Base-by-base conservation (phyloP, 2,797 vertebrate genomes). In the Poeciliopsis presidionis region DNA sequence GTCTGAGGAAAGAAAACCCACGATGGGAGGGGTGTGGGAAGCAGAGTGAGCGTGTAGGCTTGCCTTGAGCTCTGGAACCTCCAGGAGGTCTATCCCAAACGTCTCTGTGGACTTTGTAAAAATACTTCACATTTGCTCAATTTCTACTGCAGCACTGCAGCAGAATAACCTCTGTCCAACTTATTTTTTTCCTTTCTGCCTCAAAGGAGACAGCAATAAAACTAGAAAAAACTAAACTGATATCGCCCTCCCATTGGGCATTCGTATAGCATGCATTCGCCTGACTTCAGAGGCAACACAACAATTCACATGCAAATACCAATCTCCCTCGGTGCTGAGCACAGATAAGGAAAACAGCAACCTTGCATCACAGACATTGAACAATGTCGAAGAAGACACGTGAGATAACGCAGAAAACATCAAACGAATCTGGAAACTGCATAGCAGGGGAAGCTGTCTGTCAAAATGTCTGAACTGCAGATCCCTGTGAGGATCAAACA, bases 281-380 rank as follows among this genome's bases (percentile, higher is more conserved):
- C 84, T 77, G 57, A 89, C 90, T 91, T 93, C 92, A 91, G 86
- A 92, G 78, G 80, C 78, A 82, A 84, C 84, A 80, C 81, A 89
- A 92, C 90, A 92, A 93, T 91, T 93, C 88, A 81, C 90, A 93
- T 93, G 91, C 93, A 94, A 93, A 94, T 92, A 86, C 79, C 76
- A 76, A 69, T 85, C 81, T 84, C 80, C 81, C 81, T 75, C 79
- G 84, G 84, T 86, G 90, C 81, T 28, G 70, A 89, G 76, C 82
- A 28, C 72, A 89, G 90, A 93, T 91, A 86, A 91, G 78, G 86
- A 90, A 89, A 91, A 86, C 83, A 74, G 86, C 89, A 89, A 87
- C 84, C 81, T 86, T 86, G 89, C 92, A 90, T 89, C 86, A 79
- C 81, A 84, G 80, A 87, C 72, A 82, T 78, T 14, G 45, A 90